Percentiles rank a stretch among this genome's conserved stretches.
Conservation (phyloP, 2,797 vertebrate species). For the Poeciliopsis gracilis region DNA sequence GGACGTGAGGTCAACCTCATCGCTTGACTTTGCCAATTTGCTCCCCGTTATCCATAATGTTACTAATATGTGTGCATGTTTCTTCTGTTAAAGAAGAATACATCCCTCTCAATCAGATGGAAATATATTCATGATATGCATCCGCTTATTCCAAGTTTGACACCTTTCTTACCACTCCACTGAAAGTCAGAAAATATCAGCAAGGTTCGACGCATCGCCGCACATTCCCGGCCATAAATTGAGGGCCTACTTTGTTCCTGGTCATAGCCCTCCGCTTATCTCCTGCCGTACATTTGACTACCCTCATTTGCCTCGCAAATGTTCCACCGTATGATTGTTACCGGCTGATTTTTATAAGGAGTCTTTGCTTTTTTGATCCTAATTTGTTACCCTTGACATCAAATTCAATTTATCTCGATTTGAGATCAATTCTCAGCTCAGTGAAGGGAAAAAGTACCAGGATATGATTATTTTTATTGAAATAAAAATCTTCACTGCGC, state of each 20-base stretch:
- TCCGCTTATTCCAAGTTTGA: constrained; percentile 57
- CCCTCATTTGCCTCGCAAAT: constrained; percentile 70
- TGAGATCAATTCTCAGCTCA: constrained; percentile 69
- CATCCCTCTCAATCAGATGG: constrained; percentile 54
- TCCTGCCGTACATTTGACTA: constrained; percentile 56
- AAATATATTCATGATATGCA: constrained; percentile 67
- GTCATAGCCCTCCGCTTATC: constrained; percentile 65
- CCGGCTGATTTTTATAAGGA: constrained; percentile 36
- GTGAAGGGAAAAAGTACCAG: constrained; percentile 67
- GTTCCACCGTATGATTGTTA: constrained; percentile 29
- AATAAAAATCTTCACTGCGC: constrained; percentile 46
- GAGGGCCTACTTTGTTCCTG: constrained; percentile 47
- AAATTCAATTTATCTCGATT: constrained; percentile 74
- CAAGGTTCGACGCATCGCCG: constrained; percentile 36
- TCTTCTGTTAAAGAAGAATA: constrained; percentile 50
- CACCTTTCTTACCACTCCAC: constrained; percentile 41
- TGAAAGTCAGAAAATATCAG: constrained; percentile 46
- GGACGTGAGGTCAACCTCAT: constrained; percentile 24
- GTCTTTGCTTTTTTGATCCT: constrained; percentile 63
- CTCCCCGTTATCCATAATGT: constrained; percentile 39
- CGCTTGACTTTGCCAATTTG: constrained; percentile 25
- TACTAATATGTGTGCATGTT: constrained; percentile 50
- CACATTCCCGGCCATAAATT: constrained; percentile 38
- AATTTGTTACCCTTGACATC: constrained; percentile 74
- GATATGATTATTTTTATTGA: constrained; percentile 51